A percentile compares a stretch with the other conserved stretches of the same genome.
Evolutionary conservation across 2,797 vertebrate species (phyloP).

Genomic region (Eulemur rubriventer): DNA sequence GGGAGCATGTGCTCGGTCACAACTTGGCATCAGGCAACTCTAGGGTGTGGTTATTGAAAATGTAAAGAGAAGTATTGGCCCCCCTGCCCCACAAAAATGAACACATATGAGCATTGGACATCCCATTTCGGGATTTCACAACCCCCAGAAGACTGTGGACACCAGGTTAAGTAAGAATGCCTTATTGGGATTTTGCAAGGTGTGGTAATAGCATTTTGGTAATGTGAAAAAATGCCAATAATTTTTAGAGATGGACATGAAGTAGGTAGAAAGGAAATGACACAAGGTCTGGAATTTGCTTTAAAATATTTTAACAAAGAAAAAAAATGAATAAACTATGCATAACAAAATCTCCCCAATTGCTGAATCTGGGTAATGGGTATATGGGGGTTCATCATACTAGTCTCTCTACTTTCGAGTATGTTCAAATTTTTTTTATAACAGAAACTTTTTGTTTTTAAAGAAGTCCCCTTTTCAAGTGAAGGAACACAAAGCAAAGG

Average conservation of each 20-base stretch:
- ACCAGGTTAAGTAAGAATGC: neutral
- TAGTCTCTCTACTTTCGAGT: neutral
- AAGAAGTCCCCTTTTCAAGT: neutral
- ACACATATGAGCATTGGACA: neutral
- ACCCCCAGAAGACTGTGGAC: neutral
- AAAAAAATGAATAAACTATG: neutral
- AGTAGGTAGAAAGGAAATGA: constrained; percentile 26
- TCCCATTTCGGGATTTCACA: neutral
- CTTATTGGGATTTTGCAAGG: neutral
- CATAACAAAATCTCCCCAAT: neutral
- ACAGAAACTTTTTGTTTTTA: neutral
- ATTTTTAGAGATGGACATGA: neutral
- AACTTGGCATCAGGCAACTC: neutral
- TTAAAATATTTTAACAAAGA: constrained; percentile 24
- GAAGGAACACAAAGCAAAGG: neutral
- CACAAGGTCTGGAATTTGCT: constrained; percentile 33
- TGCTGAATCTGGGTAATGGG: neutral
- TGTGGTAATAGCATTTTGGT: neutral
- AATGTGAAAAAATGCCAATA: neutral
- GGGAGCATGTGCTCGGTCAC: neutral
- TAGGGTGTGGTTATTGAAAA: neutral
- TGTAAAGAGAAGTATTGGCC: neutral
- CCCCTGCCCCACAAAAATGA: neutral
- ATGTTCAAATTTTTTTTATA: neutral
- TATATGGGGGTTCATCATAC: neutral